These are phyloP conservation scores for Cervus canadensis DNA, from an alignment of 2,113 vertebrate genomes.

Conservation along the genomic window DNA sequence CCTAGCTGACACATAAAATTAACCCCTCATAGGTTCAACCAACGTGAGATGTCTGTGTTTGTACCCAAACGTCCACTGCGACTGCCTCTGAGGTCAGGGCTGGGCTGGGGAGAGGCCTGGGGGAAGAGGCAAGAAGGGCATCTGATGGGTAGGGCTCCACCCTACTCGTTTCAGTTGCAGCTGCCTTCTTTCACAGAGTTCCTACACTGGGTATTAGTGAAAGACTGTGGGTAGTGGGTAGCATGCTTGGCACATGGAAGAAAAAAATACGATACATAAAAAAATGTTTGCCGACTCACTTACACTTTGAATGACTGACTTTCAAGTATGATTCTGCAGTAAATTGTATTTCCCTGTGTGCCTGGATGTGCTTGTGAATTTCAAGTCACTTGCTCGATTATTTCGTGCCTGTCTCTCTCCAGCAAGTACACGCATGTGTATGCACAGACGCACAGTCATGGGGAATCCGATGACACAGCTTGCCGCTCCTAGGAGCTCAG, in stretches of 20 bases:
- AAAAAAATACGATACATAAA: not conserved
- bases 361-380: not conserved
- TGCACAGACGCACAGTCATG: not conserved
- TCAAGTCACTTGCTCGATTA: not conserved
- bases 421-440: fast-evolving
- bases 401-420: not conserved
- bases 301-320: not conserved
- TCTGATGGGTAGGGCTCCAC: not conserved
- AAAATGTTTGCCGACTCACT: not conserved
- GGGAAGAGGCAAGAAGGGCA: fast-evolving
- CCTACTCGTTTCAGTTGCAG: fast-evolving
- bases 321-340: not conserved
- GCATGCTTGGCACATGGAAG: too few relatives aligned
- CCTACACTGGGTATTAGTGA: not conserved
- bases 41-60: not conserved
- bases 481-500: not conserved
- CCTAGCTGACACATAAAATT: too few relatives aligned
- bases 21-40: not conserved
- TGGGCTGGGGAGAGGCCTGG: not conserved
- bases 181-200: not conserved
- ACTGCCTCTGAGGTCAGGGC: too few relatives aligned
- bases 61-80: not conserved
- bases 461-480: too few relatives aligned
- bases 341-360: not conserved
- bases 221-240: not conserved